A percentile compares a stretch with the other conserved stretches of the same genome.
Evolutionary conservation across 2,113 vertebrate species (phyloP).

Genomic region (Bos indicus): DNA sequence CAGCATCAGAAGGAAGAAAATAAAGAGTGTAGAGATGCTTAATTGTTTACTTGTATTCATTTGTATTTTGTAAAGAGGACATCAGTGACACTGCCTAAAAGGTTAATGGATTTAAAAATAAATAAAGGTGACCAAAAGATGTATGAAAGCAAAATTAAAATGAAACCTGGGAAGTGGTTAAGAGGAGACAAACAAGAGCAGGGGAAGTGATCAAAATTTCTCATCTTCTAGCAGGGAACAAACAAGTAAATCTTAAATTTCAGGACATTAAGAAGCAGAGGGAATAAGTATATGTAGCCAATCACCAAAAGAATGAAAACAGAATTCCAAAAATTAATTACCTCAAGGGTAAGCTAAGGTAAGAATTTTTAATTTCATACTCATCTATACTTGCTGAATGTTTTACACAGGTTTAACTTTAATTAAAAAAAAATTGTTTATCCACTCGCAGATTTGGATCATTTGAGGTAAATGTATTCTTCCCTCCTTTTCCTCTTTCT

Average conservation of each 20-base stretch:
- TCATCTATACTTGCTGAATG: neutral
- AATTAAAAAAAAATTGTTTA: neutral
- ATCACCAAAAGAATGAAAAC: neutral
- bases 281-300: neutral
- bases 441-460: neutral
- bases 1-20: neutral
- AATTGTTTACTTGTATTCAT: neutral
- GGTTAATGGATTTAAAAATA: neutral
- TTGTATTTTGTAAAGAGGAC: neutral
- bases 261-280: neutral
- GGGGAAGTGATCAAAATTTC: neutral
- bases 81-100: neutral
- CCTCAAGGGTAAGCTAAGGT: neutral
- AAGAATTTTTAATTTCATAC: neutral
- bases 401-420: constrained; percentile 17
- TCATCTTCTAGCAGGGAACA: neutral
- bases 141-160: neutral
- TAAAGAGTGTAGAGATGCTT: neutral
- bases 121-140: neutral
- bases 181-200: neutral
- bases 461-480: constrained; percentile 38
- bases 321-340: constrained; percentile 23
- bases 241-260: neutral
- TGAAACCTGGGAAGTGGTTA: neutral
- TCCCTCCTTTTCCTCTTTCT: neutral